Base-by-base conservation (phyloP, 2,797 vertebrate genomes). In the Pangasius sanitwongsei region DNA sequence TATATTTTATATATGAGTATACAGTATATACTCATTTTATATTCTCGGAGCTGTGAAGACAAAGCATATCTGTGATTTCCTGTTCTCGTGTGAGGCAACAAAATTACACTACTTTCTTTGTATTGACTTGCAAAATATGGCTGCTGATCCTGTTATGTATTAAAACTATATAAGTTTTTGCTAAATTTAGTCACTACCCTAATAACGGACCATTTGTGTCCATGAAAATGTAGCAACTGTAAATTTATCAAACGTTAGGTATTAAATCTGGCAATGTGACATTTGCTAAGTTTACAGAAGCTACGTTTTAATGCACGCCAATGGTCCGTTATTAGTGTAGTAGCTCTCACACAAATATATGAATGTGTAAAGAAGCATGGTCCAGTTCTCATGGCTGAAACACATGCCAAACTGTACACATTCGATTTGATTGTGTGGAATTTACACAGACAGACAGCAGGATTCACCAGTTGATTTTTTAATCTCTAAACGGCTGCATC, bases 401-500 rank as follows among this genome's bases (percentile, higher is more conserved):
- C 18, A 41, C 34, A 41, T 72, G 34, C 8, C 8, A 37, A 41
- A 20, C 34, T 44, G 37, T 8, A 44, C 70, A 44, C 20, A 25
- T 44, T 53, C n/a, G 6, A 53, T 31, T 37, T n/a, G 75, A 78
- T 53, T 9, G 48, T 41, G 48, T 78, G 75, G 16, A 55, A 78
- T 78, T 55, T 55, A 34, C 4, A 61, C 83, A 75, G 61, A 63
- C 82, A 50, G 28, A 34, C n/a, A 63, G 44, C 91, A 59, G 57
- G 48, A 48, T 70, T 83, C 70, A 31, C n/a, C 44, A 20, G 55
- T 44, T 63, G 20, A 70, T 57, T 55, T 34, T 63, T 28, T 61
- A 61, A 44, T 72, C 82, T 34, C 84, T 93, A 92, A 96, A 91
- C 86, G 53, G 25, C 92, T 94, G 90, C 89, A 82, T 2, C 97